Percentiles rank a stretch among this genome's conserved stretches.
Conservation (phyloP, 2,797 vertebrate genomes). For the Chloroceryle inda region DNA sequence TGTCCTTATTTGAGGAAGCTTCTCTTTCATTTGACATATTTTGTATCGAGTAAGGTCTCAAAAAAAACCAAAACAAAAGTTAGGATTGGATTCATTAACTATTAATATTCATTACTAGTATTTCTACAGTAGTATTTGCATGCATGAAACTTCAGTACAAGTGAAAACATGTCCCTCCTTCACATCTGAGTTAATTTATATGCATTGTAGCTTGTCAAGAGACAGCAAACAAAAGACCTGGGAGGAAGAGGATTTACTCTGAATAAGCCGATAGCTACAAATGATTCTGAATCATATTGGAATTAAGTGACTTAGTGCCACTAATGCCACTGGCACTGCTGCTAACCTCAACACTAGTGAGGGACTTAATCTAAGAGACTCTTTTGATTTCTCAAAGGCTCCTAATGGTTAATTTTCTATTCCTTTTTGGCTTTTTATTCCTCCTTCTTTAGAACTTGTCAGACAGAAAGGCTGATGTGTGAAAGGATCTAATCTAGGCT, state of each 20-base stretch:
- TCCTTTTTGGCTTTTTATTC: background rate
- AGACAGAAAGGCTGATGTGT: background rate
- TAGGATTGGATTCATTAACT: background rate
- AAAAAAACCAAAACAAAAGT: background rate
- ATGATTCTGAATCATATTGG: conserved; percentile 52
- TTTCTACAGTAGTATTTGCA: background rate
- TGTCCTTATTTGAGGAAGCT: background rate
- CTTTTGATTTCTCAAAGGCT: conserved; percentile 25
- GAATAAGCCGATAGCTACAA: conserved; percentile 44
- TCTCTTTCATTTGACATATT: background rate
- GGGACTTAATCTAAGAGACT: conserved; percentile 22
- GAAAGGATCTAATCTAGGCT: conserved; percentile 29
- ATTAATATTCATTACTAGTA: background rate
- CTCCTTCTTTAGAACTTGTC: background rate
- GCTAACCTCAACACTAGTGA: background rate
- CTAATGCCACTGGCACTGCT: conserved; percentile 38
- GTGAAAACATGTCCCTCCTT: conserved; percentile 23
- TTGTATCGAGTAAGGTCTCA: background rate
- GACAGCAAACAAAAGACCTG: conserved; percentile 31
- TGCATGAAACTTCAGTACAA: background rate
- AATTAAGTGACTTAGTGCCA: conserved; percentile 61
- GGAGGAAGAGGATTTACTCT: conserved; percentile 45
- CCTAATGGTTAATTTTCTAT: conserved; percentile 33
- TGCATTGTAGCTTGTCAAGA: background rate
- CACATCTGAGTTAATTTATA: background rate